A percentile compares a stretch with the other conserved stretches of the same genome.
Conservation (phyloP, 2,113 vertebrate species). For the Stercorarius parasiticus region DNA sequence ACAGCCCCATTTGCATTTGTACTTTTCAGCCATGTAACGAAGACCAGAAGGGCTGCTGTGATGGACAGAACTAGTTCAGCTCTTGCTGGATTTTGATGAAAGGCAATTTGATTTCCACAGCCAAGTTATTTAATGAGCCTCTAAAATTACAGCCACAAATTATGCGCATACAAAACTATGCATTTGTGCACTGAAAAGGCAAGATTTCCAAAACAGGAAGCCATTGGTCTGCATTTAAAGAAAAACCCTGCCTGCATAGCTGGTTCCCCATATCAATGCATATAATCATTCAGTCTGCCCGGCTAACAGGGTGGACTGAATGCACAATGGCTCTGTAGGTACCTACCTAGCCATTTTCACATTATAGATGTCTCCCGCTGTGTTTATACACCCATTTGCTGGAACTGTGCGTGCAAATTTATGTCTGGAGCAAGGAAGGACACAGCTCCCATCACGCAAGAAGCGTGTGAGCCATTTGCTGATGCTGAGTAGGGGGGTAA, state of each 20-base stretch:
- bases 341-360: neutral
- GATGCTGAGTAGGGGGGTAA: neutral
- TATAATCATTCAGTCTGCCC: slow-evolving; percentile 26
- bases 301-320: neutral
- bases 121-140: slow-evolving; percentile 70
- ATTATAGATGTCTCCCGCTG: neutral
- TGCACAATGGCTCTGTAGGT: slow-evolving; percentile 23
- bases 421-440: neutral
- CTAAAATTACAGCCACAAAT: slow-evolving; percentile 72
- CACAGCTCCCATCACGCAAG: neutral
- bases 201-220: slow-evolving; percentile 69
- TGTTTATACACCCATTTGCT: neutral
- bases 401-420: neutral
- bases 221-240: slow-evolving; percentile 45
- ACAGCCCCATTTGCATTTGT: slow-evolving; percentile 15
- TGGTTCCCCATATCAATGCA: slow-evolving; percentile 32
- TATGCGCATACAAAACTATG: slow-evolving; percentile 71
- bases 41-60: slow-evolving; percentile 64
- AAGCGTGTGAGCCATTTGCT: accelerated
- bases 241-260: slow-evolving; percentile 38
- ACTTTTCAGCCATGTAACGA: slow-evolving; percentile 38
- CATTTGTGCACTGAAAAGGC: slow-evolving; percentile 59
- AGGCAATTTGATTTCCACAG: slow-evolving; percentile 68
- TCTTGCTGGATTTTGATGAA: slow-evolving; percentile 69
- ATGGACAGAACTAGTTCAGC: slow-evolving; percentile 57